Percentiles rank a stretch among this genome's conserved stretches.
These are phyloP conservation scores for Mactromeris polynyma DNA, from an alignment of 2,888 invertebrate genomes.

Conservation along the genomic window DNA sequence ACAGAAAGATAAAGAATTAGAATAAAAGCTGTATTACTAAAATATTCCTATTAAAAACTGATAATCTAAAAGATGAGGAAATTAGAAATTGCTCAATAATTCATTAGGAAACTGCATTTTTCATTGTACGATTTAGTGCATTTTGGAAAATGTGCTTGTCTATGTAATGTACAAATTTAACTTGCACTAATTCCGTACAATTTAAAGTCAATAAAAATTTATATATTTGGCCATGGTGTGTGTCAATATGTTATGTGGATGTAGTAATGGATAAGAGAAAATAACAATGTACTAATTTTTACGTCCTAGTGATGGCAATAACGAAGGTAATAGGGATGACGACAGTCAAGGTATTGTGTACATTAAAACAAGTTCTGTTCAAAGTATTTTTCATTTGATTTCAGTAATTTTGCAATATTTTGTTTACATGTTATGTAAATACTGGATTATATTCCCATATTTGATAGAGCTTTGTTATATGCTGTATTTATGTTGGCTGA, in stretches of 20 bases:
- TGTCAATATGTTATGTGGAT: not conserved
- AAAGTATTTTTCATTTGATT: not conserved
- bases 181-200: too few species aligned
- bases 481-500: not conserved
- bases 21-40: not conserved
- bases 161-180: too few species aligned
- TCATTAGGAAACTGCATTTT: too few species aligned
- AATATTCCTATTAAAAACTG: not conserved
- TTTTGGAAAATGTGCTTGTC: too few species aligned
- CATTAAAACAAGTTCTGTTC: not conserved
- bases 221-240: not conserved
- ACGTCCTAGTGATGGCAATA: not conserved
- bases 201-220: too few species aligned
- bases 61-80: too few species aligned
- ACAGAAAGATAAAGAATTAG: not conserved
- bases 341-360: not conserved
- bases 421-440: not conserved
- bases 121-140: too few species aligned
- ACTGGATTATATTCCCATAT: not conserved
- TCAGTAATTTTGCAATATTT: not conserved
- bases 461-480: not conserved
- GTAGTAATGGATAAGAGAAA: not conserved
- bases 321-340: not conserved
- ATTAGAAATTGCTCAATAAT: too few species aligned
- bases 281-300: not conserved